Evolutionary conservation across 2,797 vertebrate genomes (phyloP).

Genomic region (Xyrichtys novacula): DNA sequence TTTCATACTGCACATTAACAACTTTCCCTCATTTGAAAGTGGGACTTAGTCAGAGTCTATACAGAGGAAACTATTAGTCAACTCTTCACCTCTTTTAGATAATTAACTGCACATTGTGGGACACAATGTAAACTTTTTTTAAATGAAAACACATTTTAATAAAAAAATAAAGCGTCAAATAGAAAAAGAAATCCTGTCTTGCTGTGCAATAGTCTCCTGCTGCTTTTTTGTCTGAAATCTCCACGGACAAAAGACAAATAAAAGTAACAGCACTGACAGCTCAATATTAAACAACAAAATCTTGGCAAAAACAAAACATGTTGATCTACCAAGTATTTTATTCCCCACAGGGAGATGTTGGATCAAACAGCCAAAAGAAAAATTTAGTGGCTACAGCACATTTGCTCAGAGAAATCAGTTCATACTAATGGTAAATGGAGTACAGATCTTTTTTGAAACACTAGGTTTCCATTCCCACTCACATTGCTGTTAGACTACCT

Average conservation of each 20-base stretch:
- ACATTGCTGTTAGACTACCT: too few species aligned
- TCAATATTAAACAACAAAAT: constrained; percentile 51
- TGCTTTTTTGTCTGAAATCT: constrained; percentile 37
- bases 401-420: not conserved
- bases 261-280: constrained; percentile 30
- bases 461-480: too few species aligned
- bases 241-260: constrained; percentile 33
- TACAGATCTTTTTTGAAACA: too few species aligned
- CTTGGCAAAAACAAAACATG: constrained; percentile 18
- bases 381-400: constrained; percentile 1
- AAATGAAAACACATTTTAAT: too few species aligned
- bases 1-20: too few species aligned
- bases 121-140: too few species aligned
- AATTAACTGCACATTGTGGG: too few species aligned
- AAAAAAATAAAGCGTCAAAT: constrained; percentile 2
- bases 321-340: constrained; percentile 3
- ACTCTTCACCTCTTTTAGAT: too few species aligned
- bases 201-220: constrained; percentile 27
- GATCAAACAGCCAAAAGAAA: constrained; percentile 24
- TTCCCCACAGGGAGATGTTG: constrained; percentile 20
- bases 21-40: too few species aligned
- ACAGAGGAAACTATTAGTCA: too few species aligned
- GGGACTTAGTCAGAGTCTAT: too few species aligned
- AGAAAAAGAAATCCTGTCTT: constrained; percentile 19
- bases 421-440: not conserved